Evolutionary conservation across 2,113 vertebrate genomes (phyloP), one percentile per base, ranked within the genome.

Genomic region (Sclerurus mexicanus): DNA sequence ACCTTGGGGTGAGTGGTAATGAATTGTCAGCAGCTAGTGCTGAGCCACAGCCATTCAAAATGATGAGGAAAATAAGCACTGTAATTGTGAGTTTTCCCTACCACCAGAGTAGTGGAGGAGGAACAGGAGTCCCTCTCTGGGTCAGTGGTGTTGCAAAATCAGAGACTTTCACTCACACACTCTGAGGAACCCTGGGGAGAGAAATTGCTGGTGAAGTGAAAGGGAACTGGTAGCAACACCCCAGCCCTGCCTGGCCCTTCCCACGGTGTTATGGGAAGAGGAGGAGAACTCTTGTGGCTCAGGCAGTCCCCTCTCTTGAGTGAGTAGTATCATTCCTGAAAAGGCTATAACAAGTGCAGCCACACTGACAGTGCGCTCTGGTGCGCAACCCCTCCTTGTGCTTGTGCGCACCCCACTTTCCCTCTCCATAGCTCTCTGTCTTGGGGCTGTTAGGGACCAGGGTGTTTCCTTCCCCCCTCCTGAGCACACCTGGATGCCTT

Each of bases 201-300:
- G 72, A 77, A 88, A 67, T 68, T 59, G 56, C 47, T 78, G 56
- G 56, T 47, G 33, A 19, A 81, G 89, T 71, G 93, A 90, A 93
- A 93, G 40, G 69, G 62, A 93, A 49, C 37, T 40, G 79, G 76
- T 50, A 93, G 74, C 49, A 87, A 22, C 60, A 66, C 74, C 59
- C 63, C 72, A 92, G 85, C 75, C 75, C 46, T 93, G 79, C 67
- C 59, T n/a, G 77, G 18, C 50, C 69, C 2, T 0, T 60, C 42
- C 66, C 37, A 60, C 8, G 6, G 47, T 0, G 1, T 35, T 37
- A 15, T 0, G 0, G 77, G 42, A 50, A 31, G 69, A 78, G 37
- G 0, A 0, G n/a, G 37, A 66, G 31, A 0, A 0, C 35, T 85
- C 27, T 63, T 21, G 55, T 0, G 0, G 39, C 56, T 88, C 42